Percentiles rank a stretch among this genome's conserved stretches.
These are phyloP conservation scores for Graptemys geographica DNA, from an alignment of 2,797 vertebrate species.

Conservation along the genomic window DNA sequence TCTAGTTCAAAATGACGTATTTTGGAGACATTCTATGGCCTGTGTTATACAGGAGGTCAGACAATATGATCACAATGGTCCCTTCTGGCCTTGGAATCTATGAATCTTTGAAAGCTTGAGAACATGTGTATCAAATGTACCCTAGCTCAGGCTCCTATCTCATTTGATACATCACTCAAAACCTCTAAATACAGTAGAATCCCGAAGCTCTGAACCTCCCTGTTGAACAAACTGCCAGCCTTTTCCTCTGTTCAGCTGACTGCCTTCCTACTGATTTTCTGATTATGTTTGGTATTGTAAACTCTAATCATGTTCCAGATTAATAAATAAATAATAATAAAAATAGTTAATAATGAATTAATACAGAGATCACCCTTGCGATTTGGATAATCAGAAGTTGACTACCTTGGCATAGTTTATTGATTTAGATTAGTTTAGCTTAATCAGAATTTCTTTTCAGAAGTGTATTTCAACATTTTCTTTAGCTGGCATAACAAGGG, in stretches of 20 bases:
- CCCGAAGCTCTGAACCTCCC: background rate
- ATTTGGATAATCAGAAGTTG: background rate
- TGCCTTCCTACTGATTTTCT: slow-evolving; percentile 4
- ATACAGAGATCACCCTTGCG: background rate
- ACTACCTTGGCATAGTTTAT: slow-evolving; percentile 8
- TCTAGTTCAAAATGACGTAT: no score
- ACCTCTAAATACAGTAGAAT: background rate
- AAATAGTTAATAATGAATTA: background rate
- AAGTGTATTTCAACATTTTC: background rate
- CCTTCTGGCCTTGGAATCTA: no score
- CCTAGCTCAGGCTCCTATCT: rapidly evolving
- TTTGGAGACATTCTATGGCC: no score
- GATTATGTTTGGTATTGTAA: slow-evolving; percentile 4
- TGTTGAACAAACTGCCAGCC: background rate
- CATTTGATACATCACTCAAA: background rate
- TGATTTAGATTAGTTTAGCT: slow-evolving; percentile 7
- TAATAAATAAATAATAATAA: slow-evolving; percentile 20
- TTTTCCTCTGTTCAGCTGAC: background rate
- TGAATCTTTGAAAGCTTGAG: background rate
- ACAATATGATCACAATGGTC: no score
- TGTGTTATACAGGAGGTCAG: no score
- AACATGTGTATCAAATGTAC: background rate
- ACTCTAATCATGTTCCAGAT: slow-evolving; percentile 42
- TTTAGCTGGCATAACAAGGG: slow-evolving; percentile 5
- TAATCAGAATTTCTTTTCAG: background rate